A percentile compares a stretch with the other conserved stretches of the same genome.
phyloP scores from a whole-genome alignment of 2,113 vertebrate species.

The Collichthys lucidus region DNA sequence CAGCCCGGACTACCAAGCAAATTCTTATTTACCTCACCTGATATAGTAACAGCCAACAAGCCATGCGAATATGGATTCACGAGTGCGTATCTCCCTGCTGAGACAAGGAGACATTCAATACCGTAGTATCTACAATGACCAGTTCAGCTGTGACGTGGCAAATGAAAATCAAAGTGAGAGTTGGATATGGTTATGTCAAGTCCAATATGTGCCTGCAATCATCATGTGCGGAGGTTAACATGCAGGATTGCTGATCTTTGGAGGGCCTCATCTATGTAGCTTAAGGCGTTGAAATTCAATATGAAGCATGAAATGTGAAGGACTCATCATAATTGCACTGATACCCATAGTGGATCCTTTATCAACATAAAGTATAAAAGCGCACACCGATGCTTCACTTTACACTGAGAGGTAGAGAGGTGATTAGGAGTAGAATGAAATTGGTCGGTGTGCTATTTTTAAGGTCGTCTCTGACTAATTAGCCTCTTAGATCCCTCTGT shows the following conservation, averaged over 20 bases:
- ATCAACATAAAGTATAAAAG: conserved; percentile 49
- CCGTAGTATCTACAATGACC: conserved; percentile 47
- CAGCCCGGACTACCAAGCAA: conserved; percentile 55
- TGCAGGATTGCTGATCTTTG: conserved; percentile 69
- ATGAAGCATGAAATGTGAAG: conserved; percentile 73
- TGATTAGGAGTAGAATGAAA: conserved; percentile 33
- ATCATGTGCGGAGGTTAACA: conserved; percentile 58
- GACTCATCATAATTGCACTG: conserved; percentile 73
- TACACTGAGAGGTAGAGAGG: conserved; percentile 6
- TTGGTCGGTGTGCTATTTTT: conserved; percentile 39
- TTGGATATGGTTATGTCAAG: conserved; percentile 66
- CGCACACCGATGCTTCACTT: conserved; percentile 13
- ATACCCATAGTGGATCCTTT: conserved; percentile 55
- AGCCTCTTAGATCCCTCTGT: conserved; percentile 8
- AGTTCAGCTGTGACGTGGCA: conserved; percentile 50
- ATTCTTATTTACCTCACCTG: conserved; percentile 70
- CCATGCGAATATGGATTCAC: conserved; percentile 47
- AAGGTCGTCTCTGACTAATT: conserved; percentile 47
- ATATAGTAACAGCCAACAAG: conserved; percentile 63
- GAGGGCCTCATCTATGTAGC: conserved; percentile 51
- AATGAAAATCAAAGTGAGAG: conserved; percentile 71
- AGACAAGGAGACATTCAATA: conserved; percentile 46
- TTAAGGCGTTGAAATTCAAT: conserved; percentile 66
- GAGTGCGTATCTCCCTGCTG: conserved; percentile 28
- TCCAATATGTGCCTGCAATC: conserved; percentile 64